Evolutionary conservation across 2,113 vertebrate species (phyloP).

Genomic region (Toxotes chatareus): DNA sequence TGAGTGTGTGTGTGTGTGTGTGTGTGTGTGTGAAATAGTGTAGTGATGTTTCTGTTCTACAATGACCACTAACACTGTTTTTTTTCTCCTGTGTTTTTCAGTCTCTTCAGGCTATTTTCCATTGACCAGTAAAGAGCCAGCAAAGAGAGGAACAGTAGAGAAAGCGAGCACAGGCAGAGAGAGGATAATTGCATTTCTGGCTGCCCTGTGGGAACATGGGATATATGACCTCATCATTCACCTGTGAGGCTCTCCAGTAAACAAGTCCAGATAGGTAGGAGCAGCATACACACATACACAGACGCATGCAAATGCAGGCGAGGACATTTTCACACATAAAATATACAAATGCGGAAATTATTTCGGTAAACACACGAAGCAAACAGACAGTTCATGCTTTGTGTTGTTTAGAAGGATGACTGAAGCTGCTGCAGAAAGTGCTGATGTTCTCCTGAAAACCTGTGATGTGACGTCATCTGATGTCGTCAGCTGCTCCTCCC

Average conservation of each 20-base stretch:
- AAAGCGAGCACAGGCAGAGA: slow-evolving; percentile 52
- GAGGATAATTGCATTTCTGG: slow-evolving; percentile 75
- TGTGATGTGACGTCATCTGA: slow-evolving; percentile 45
- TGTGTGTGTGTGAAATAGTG: slow-evolving; percentile 29
- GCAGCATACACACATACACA: background rate
- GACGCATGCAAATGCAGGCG: slow-evolving; percentile 1
- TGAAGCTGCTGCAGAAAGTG: slow-evolving; percentile 63
- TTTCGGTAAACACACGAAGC: background rate
- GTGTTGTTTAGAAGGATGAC: slow-evolving; percentile 71
- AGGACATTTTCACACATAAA: slow-evolving; percentile 7
- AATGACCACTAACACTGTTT: slow-evolving; percentile 40
- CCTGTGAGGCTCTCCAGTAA: slow-evolving; percentile 74
- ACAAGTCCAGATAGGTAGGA: slow-evolving; percentile 69
- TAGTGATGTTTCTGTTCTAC: slow-evolving; percentile 34
- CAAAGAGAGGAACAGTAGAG: slow-evolving; percentile 51
- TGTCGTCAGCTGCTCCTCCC: slow-evolving; percentile 43
- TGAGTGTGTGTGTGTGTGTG: slow-evolving; percentile 21
- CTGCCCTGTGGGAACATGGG: slow-evolving; percentile 79
- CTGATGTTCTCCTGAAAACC: slow-evolving; percentile 51
- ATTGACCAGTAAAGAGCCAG: slow-evolving; percentile 48
- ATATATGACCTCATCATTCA: slow-evolving; percentile 81
- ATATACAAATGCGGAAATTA: slow-evolving; percentile 16
- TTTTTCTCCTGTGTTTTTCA: slow-evolving; percentile 48
- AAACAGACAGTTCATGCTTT: background rate
- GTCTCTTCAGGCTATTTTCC: slow-evolving; percentile 60